A percentile compares a stretch with the other conserved stretches of the same genome.
These are phyloP conservation scores for Pipistrellus pygmaeus DNA, from an alignment of 2,797 vertebrate genomes.

Conservation along the genomic window DNA sequence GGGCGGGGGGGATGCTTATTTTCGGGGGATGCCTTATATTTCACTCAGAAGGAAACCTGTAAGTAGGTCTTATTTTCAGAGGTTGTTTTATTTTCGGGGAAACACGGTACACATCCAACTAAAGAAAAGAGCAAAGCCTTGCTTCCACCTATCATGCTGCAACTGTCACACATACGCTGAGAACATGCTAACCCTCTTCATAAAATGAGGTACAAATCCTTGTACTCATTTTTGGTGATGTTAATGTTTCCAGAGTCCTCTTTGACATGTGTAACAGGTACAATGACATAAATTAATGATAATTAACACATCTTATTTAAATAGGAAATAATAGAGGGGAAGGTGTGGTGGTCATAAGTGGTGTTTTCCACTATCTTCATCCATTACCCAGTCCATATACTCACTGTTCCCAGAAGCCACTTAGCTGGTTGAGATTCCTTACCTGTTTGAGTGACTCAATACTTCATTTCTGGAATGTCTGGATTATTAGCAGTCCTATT, in stretches of 20 bases:
- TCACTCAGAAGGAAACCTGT: too few relatives aligned
- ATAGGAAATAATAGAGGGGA: not conserved
- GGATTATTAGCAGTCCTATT: not conserved
- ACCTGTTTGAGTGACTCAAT: not conserved
- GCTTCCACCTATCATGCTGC: not conserved
- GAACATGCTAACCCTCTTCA: not conserved
- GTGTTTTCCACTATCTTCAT: slow-evolving; percentile 30
- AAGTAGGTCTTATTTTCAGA: too few relatives aligned
- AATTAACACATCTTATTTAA: not conserved
- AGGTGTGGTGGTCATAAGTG: not conserved
- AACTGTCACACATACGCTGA: not conserved
- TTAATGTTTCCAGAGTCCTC: not conserved
- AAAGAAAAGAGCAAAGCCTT: not conserved
- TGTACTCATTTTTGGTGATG: not conserved
- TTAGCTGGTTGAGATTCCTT: not conserved
- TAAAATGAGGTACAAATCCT: not conserved
- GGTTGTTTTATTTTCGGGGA: too few relatives aligned
- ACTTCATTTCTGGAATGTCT: slow-evolving; percentile 1
- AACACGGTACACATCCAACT: not conserved
- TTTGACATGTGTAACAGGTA: not conserved
- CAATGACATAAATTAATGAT: not conserved
- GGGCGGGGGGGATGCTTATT: too few relatives aligned
- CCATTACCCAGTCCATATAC: not conserved
- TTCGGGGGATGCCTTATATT: too few relatives aligned
- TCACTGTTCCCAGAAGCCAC: not conserved